A percentile compares a stretch with the other conserved stretches of the same genome.
Evolutionary conservation across 2,888 invertebrate genomes (phyloP).

Genomic region (Rhaphigaster nebulosa): DNA sequence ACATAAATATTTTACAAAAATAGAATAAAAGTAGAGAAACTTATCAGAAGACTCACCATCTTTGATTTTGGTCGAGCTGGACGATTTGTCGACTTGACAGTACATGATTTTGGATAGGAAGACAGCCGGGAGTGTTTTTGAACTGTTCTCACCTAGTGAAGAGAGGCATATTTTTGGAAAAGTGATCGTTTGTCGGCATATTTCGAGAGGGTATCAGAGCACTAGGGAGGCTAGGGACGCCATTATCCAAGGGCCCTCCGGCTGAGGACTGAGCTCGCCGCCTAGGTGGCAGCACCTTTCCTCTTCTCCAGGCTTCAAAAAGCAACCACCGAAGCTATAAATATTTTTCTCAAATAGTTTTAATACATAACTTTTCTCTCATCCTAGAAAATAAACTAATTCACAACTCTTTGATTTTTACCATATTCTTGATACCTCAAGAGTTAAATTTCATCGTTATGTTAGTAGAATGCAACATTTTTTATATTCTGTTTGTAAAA

Average conservation of each 20-base stretch:
- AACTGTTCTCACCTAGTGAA: slow-evolving; percentile 75
- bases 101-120: slow-evolving; percentile 65
- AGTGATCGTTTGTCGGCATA: slow-evolving; percentile 37
- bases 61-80: slow-evolving; percentile 67
- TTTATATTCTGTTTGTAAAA: too few relatives aligned
- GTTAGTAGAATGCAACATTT: too few relatives aligned
- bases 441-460: neutral
- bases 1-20: slow-evolving; percentile 37
- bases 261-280: slow-evolving; percentile 26
- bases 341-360: neutral
- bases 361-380: neutral
- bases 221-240: slow-evolving; percentile 51
- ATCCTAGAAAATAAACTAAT: neutral
- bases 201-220: slow-evolving; percentile 11
- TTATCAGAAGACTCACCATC: slow-evolving; percentile 66
- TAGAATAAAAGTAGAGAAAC: slow-evolving; percentile 52
- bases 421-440: neutral
- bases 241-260: slow-evolving; percentile 31
- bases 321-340: neutral
- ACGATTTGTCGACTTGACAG: slow-evolving; percentile 67
- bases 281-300: slow-evolving; percentile 36
- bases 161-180: slow-evolving; percentile 70
- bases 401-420: neutral
- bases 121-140: slow-evolving; percentile 56
- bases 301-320: slow-evolving; percentile 20